Evolutionary conservation across 2,113 vertebrate species (phyloP).

Genomic region (Phycodurus eques): DNA sequence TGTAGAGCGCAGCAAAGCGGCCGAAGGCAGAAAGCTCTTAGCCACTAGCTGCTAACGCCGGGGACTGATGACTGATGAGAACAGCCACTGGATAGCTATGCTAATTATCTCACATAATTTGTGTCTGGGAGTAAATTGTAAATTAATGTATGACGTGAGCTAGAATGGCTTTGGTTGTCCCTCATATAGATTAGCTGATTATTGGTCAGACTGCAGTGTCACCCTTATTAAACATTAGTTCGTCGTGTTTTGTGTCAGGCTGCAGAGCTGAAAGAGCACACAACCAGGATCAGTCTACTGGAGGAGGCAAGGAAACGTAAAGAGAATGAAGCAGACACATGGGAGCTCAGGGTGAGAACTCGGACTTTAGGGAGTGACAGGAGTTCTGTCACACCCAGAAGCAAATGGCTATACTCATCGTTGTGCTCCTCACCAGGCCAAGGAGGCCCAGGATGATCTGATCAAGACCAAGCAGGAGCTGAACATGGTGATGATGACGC

Average conservation of each 20-base stretch:
- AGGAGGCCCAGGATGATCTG: constrained; percentile 84
- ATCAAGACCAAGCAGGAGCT: constrained; percentile 89
- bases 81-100: too few species aligned
- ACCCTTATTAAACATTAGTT: not conserved
- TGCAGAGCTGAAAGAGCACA: constrained; percentile 85
- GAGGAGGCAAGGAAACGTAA: constrained; percentile 87
- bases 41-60: too few species aligned
- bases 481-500: constrained; percentile 79
- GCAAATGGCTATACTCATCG: not conserved
- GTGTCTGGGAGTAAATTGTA: too few species aligned
- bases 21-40: too few species aligned
- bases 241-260: constrained; percentile 68
- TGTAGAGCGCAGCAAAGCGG: too few species aligned
- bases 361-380: not conserved
- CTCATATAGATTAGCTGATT: too few species aligned
- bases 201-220: not conserved
- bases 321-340: constrained; percentile 85
- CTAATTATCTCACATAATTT: too few species aligned
- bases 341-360: constrained; percentile 86
- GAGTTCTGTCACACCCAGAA: not conserved
- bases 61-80: too few species aligned
- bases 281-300: constrained; percentile 82
- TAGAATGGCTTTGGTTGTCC: too few species aligned
- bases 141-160: too few species aligned
- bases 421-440: constrained; percentile 73